phyloP scores from a whole-genome alignment of 2,113 vertebrate species.

The Hymenochirus boettgeri region DNA sequence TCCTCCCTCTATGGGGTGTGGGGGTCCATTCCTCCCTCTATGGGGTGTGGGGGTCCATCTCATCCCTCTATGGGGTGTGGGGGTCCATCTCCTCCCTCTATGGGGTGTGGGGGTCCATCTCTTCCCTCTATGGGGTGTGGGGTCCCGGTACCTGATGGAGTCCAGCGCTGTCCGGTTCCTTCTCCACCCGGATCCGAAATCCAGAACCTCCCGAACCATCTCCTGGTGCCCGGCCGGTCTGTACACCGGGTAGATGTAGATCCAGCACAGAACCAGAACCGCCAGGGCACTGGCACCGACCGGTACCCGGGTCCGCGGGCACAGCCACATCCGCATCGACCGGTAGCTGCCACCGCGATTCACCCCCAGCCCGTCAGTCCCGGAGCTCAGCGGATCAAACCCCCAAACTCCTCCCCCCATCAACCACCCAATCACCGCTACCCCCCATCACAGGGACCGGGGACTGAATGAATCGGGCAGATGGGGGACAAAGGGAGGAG shows the following conservation, averaged over 20 bases:
- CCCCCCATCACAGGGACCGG: neutral
- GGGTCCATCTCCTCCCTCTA: too few species aligned
- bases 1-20: too few species aligned
- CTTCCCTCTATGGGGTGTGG: too few species aligned
- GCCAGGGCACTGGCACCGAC: conserved; percentile 80
- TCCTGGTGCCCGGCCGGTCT: conserved; percentile 82
- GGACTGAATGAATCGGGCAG: too few species aligned
- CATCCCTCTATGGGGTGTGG: too few species aligned
- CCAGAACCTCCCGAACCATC: conserved; percentile 81
- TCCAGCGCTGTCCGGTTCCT: conserved; percentile 76
- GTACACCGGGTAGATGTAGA: conserved; percentile 84
- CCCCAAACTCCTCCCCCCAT: conserved; percentile 4
- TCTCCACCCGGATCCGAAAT: conserved; percentile 74
- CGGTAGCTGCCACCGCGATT: too few species aligned
- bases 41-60: too few species aligned
- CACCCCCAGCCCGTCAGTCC: neutral
- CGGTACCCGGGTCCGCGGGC: conserved; percentile 75
- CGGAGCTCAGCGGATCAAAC: neutral
- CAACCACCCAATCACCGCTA: neutral
- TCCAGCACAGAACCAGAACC: conserved; percentile 85
- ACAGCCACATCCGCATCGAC: conserved; percentile 61
- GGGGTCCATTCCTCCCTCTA: too few species aligned
- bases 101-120: too few species aligned
- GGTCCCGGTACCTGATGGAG: conserved; percentile 72
- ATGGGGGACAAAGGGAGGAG: too few species aligned